A percentile compares a stretch with the other conserved stretches of the same genome.
Conservation (phyloP, 2,888 invertebrate genomes). For the Hemicrepidius hirtus region DNA sequence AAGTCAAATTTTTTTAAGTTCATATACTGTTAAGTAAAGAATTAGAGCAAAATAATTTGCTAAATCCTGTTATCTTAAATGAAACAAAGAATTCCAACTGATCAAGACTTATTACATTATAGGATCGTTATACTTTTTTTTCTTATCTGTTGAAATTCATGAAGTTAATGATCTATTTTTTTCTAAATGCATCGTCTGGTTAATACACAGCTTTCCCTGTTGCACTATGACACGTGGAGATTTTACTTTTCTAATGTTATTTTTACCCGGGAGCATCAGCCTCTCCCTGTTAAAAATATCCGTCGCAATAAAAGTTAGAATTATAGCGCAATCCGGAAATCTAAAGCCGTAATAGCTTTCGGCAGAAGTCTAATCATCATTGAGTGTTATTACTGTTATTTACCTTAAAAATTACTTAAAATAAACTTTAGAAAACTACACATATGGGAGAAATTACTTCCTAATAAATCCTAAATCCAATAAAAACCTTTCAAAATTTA, state of each 20-base stretch:
- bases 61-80: too few relatives aligned
- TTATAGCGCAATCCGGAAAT: slow-evolving; percentile 37
- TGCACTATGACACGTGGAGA: slow-evolving; percentile 39
- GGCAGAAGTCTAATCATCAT: slow-evolving; percentile 23
- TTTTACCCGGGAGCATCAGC: slow-evolving; percentile 48
- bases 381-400: neutral
- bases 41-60: too few relatives aligned
- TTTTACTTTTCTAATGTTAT: slow-evolving; percentile 36
- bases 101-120: too few relatives aligned
- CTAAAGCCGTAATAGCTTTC: slow-evolving; percentile 27
- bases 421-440: neutral
- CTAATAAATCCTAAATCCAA: too few relatives aligned
- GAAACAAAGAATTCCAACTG: too few relatives aligned
- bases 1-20: too few relatives aligned
- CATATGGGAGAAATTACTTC: too few relatives aligned
- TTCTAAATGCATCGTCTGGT: too few relatives aligned
- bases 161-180: neutral
- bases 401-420: neutral
- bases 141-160: neutral
- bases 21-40: too few relatives aligned
- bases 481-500: too few relatives aligned
- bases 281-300: slow-evolving; percentile 46
- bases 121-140: too few relatives aligned
- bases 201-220: neutral
- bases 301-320: slow-evolving; percentile 36